Evolutionary conservation across 2,113 vertebrate species (phyloP).

Genomic region (Prietella phreatophila): DNA sequence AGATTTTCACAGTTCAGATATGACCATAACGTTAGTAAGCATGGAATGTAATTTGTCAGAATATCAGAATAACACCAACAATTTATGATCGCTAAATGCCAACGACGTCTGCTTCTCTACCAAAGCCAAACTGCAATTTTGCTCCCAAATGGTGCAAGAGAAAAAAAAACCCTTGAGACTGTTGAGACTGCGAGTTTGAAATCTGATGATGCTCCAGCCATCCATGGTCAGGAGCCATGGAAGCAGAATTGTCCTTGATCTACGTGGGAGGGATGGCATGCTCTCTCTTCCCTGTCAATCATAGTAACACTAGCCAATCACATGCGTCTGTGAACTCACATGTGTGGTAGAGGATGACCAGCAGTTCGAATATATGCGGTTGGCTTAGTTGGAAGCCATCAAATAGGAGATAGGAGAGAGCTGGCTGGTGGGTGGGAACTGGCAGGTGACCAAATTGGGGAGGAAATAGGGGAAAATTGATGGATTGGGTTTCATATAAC

Average conservation of each 20-base stretch:
- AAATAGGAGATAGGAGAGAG: neutral
- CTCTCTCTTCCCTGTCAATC: neutral
- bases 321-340: neutral
- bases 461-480: neutral
- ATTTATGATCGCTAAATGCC: neutral
- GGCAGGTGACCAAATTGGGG: neutral
- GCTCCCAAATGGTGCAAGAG: neutral
- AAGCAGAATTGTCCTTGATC: too few relatives aligned
- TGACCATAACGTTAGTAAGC: constrained; percentile 1
- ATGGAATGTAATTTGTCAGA: neutral
- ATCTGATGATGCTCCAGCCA: neutral
- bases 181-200: neutral
- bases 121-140: neutral
- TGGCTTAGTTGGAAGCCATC: neutral
- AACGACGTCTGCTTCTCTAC: neutral
- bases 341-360: neutral
- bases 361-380: neutral
- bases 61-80: neutral
- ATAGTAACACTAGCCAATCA: neutral
- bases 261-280: too few relatives aligned
- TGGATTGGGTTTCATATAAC: neutral
- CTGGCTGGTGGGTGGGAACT: neutral
- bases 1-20: neutral
- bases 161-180: neutral
- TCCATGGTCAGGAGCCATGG: neutral